phyloP scores from a whole-genome alignment of 2,113 vertebrate genomes.

The Choloepus hoffmanni region DNA sequence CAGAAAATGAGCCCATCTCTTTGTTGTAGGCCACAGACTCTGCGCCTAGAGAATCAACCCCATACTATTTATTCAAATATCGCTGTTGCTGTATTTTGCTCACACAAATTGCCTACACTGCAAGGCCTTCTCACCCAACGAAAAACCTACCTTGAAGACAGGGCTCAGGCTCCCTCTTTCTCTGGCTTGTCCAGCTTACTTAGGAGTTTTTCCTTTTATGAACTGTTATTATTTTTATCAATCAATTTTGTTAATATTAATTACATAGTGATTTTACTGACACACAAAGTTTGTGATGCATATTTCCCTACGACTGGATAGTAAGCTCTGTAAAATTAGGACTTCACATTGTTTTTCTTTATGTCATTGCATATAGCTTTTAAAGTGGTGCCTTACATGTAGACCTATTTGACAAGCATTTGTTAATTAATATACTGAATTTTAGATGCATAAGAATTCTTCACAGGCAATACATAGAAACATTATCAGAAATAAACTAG shows the following conservation, averaged over 20 bases:
- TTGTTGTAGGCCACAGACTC: neutral
- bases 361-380: neutral
- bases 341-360: neutral
- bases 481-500: neutral
- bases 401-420: neutral
- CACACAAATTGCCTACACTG: neutral
- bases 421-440: neutral
- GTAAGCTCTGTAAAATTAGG: neutral
- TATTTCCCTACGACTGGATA: neutral
- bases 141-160: neutral
- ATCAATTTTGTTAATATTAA: neutral
- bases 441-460: neutral
- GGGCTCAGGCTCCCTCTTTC: neutral
- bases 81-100: rapidly evolving
- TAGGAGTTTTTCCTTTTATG: neutral
- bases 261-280: neutral
- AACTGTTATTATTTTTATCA: neutral
- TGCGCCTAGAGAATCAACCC: neutral
- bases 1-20: neutral
- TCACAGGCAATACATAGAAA: neutral
- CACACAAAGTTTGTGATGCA: neutral
- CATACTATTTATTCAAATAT: neutral
- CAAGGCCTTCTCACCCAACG: neutral
- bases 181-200: neutral
- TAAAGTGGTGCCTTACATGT: neutral